phyloP scores from a whole-genome alignment of 2,888 invertebrate species.

The Tipula confusa region DNA sequence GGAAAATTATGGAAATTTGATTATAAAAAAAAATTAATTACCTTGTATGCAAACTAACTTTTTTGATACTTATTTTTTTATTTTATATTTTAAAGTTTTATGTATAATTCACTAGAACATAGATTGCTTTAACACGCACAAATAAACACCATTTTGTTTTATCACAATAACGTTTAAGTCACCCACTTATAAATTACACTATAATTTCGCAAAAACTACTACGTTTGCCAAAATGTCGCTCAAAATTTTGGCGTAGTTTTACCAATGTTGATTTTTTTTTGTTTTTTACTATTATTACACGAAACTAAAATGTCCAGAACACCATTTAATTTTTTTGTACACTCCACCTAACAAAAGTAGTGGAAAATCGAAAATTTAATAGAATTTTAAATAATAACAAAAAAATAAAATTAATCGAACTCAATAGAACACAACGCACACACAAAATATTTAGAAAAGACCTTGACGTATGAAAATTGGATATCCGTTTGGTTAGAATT shows the following conservation, averaged over 20 bases:
- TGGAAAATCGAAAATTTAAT: neutral
- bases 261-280: neutral
- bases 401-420: neutral
- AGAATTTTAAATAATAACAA: neutral
- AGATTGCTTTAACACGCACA: neutral
- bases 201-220: neutral
- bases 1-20: constrained; percentile 28
- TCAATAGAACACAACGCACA: no score
- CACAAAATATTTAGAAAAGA: constrained; percentile 21
- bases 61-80: neutral
- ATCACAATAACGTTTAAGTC: neutral
- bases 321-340: neutral
- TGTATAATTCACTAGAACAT: neutral
- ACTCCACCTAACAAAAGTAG: no score
- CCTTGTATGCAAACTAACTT: neutral
- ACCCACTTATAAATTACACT: neutral
- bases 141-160: neutral
- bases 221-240: neutral
- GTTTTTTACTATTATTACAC: no score
- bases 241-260: neutral
- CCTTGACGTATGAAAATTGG: constrained; percentile 29
- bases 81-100: no score
- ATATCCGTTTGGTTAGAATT: constrained; percentile 31
- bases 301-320: neutral
- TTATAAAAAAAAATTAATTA: neutral